Evolutionary conservation across 2,888 invertebrate genomes (phyloP).

Genomic region (Pseudanteris insignis): DNA sequence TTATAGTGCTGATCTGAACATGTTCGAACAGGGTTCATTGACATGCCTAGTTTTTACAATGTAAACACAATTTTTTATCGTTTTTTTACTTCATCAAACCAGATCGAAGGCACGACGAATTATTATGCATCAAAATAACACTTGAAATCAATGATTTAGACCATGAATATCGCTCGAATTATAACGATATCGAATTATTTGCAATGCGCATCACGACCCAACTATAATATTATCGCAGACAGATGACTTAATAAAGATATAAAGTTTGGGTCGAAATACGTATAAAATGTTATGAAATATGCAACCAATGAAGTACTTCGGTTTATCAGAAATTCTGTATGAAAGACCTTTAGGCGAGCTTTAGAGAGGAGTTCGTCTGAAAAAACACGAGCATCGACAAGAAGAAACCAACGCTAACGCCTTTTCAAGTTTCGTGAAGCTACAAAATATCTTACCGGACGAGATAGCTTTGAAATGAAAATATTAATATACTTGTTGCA

Average conservation of each 20-base stretch:
- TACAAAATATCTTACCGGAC: constrained; percentile 36
- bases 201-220: constrained; percentile 1
- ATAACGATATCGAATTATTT: constrained; percentile 6
- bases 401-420: constrained; percentile 13
- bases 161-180: no score
- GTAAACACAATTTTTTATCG: no score
- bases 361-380: constrained; percentile 21
- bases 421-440: constrained; percentile 32
- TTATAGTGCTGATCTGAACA: no score
- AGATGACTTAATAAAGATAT: constrained; percentile 19
- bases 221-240: constrained; percentile 4
- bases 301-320: constrained; percentile 18
- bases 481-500: constrained; percentile 37
- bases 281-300: constrained; percentile 38
- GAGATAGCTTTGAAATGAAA: constrained; percentile 39
- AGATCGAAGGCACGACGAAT: no score
- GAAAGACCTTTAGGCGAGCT: constrained; percentile 25
- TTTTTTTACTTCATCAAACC: no score
- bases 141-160: constrained; percentile 4
- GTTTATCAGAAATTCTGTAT: constrained; percentile 34
- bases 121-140: neutral
- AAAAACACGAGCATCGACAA: constrained; percentile 34
- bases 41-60: no score
- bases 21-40: no score
- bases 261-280: constrained; percentile 11